phyloP scores from a whole-genome alignment of 2,113 vertebrate species.

The Raphicerus campestris region DNA sequence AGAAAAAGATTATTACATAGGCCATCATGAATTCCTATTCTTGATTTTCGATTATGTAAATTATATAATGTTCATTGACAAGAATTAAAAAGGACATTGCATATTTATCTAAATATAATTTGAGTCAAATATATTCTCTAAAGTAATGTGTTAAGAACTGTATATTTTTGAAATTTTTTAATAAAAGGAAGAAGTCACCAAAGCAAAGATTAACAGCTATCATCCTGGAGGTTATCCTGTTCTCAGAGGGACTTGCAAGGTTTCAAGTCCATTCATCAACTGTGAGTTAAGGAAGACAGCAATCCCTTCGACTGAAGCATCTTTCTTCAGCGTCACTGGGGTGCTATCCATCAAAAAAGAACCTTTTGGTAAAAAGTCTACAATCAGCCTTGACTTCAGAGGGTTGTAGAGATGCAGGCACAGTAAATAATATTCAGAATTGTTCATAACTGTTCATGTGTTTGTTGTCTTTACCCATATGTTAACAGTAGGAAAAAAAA shows the following conservation, averaged over 20 bases:
- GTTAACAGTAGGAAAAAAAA: not conserved
- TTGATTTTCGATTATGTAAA: not conserved
- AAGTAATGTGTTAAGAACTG: not conserved
- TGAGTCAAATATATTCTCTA: not conserved
- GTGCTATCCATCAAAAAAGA: slow-evolving; percentile 26
- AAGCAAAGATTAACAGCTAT: not conserved
- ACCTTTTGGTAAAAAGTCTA: not conserved
- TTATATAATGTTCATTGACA: not conserved
- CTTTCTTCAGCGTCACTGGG: not conserved
- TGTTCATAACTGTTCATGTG: not conserved
- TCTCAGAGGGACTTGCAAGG: not conserved
- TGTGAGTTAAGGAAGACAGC: not conserved
- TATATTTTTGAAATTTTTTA: not conserved
- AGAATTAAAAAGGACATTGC: not conserved
- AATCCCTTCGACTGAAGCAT: not conserved
- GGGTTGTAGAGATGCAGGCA: not conserved
- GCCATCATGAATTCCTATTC: not conserved
- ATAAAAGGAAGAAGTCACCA: not conserved
- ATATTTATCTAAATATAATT: not conserved
- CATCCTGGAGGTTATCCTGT: not conserved
- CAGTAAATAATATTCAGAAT: not conserved
- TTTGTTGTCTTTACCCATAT: not conserved
- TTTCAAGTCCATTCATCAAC: not conserved
- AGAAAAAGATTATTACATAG: not conserved
- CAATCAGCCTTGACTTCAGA: not conserved